Evolutionary conservation across 1,140 invertebrate genomes (phyloP).

Genomic region (Bombus superbus): DNA sequence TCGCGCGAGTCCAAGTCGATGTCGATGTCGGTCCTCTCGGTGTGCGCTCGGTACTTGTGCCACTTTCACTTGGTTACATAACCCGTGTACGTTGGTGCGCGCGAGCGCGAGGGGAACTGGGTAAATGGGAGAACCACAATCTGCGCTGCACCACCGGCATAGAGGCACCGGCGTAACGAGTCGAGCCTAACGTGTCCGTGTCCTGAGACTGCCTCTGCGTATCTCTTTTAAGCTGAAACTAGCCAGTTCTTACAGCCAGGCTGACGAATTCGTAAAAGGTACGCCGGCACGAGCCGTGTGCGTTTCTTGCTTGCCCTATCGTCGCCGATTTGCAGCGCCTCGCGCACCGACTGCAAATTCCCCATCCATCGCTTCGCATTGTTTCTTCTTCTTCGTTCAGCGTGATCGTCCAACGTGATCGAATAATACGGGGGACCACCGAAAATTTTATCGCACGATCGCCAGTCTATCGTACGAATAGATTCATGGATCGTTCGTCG

Average conservation of each 20-base stretch:
- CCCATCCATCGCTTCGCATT: conserved; percentile 2
- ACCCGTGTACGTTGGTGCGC: conserved; percentile 70
- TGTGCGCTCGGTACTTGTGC: conserved; percentile 77
- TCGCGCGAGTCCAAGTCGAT: conserved; percentile 53
- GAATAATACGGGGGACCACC: neutral
- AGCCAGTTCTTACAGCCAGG: conserved; percentile 18
- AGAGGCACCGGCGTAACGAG: conserved; percentile 62
- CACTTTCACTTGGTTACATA: conserved; percentile 83
- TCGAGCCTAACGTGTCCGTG: conserved; percentile 55
- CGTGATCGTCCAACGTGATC: too few relatives aligned
- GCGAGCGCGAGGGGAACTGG: conserved; percentile 77
- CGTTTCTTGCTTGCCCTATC: conserved; percentile 36
- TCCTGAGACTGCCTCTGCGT: conserved; percentile 49
- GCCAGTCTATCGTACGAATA: too few relatives aligned
- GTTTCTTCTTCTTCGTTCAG: neutral
- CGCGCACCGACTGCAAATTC: conserved; percentile 46
- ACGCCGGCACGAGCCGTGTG: conserved; percentile 31
- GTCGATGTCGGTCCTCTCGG: conserved; percentile 63
- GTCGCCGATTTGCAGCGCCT: neutral
- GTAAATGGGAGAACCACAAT: conserved; percentile 82
- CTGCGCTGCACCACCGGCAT: conserved; percentile 71
- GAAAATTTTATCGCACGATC: neutral
- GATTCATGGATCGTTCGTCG: neutral
- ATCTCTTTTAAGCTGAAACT: conserved; percentile 29
- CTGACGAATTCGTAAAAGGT: conserved; percentile 55